Evolutionary conservation across 2,797 vertebrate genomes (phyloP), one percentile per base, ranked within the genome.

Genomic region (Gymnoscopelus microlampas): DNA sequence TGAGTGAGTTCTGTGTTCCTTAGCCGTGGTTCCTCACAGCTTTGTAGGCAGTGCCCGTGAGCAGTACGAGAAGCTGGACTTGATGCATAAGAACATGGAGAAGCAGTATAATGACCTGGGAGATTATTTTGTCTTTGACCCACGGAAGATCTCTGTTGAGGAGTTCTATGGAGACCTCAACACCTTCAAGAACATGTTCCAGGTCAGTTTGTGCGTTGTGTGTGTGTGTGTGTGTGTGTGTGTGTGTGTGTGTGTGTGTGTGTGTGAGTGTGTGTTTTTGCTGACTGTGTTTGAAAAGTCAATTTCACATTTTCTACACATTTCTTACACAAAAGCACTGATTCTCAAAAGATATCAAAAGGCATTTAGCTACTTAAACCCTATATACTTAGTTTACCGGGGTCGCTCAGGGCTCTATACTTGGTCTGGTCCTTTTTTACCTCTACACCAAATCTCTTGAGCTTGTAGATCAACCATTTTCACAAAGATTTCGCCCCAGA

Each of bases 81-180:
- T 95, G 89, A 92, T 96, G 95, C 93, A 94, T 39, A 94, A 92
- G n/a, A 94, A 96, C 82, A 96, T 96, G 95, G 95, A 96, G 79
- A 94, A 89, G 19, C 91, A 96, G 12, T 97, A 90, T 13, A 74
- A 9, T 5, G 94, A 95, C 49, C 60, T 96, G 60, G 94, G 94
- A 9, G 81, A 88, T 0, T 95, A 90, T 76, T 96, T 94, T 77
- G 91, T 97, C 48, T 96, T 96, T 79, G 88, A 95, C 82, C 89
- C 94, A 0, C 93, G 85, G 68, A 96, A 97, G 66, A 77, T 94
- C 0, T 87, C 92, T 3, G 76, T 94, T 12, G 96, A 94, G 78
- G 95, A 96, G 74, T 91, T 97, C 79, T 97, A 96, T 53, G 90
- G 90, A 0, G 96, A 97, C 70, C 87, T 96, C 63, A 94, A 93